These are phyloP conservation scores for Sesia bembeciformis DNA, from an alignment of 2,888 invertebrate species.

Conservation along the genomic window DNA sequence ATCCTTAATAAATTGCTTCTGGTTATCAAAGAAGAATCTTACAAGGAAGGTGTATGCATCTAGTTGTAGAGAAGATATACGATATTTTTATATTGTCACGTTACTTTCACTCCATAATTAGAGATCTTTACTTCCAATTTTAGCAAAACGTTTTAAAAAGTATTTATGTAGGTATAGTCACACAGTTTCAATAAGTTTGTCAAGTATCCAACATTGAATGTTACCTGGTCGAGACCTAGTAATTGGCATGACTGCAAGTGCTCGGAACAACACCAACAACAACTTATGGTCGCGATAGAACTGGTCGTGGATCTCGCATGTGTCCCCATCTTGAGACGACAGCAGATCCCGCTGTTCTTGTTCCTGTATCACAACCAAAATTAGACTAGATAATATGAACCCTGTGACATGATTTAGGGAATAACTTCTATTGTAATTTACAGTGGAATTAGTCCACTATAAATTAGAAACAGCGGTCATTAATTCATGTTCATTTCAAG, in stretches of 20 bases:
- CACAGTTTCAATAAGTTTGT: too few species aligned
- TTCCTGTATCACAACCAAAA: constrained; percentile 28
- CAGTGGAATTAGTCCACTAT: background rate
- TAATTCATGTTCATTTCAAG: background rate
- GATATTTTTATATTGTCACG: too few species aligned
- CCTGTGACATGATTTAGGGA: too few species aligned
- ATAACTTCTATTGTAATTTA: too few species aligned
- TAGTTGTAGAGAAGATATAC: too few species aligned
- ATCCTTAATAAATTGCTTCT: too few species aligned
- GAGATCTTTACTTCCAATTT: too few species aligned
- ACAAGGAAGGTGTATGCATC: too few species aligned
- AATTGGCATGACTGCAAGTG: constrained; percentile 79
- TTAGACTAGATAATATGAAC: background rate
- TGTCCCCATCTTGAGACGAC: constrained; percentile 73
- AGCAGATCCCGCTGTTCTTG: constrained; percentile 65
- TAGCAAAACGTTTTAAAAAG: too few species aligned
- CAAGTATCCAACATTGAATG: background rate
- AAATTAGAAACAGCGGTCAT: background rate
- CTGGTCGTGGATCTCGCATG: constrained; percentile 77
- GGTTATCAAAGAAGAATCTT: too few species aligned
- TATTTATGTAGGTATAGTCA: too few species aligned
- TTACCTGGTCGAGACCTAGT: constrained; percentile 70
- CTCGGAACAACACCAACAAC: constrained; percentile 75
- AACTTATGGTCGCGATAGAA: constrained; percentile 81
- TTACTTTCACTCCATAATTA: too few species aligned